Evolutionary conservation across 2,113 vertebrate species (phyloP), one percentile per base, ranked within the genome.

Genomic region (Thymallus thymallus): DNA sequence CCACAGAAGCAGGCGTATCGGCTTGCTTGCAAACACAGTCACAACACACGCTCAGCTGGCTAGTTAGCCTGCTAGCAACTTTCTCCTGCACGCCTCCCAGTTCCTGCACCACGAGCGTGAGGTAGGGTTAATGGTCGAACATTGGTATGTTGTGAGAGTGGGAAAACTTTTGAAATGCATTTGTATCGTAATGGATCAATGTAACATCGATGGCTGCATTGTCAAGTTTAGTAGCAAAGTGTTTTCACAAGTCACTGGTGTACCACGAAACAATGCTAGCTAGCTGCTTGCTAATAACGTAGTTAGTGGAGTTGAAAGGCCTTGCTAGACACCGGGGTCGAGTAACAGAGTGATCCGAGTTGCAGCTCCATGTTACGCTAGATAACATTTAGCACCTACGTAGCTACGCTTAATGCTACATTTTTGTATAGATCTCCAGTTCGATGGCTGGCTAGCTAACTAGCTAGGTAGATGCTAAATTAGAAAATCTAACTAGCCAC

Each of bases 11-110:
- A 5, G 23, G 13, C 62, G n/a, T 29, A 29, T 64, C 29, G 14
- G 23, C 14, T 51, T 64, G 23, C n/a, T 64, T 64, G 24, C 62
- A 26, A 29, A 67, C 30, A 66, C 9, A 26, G 12, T 24, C 10
- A 51, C 48, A 51, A 51, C 16, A 51, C 48, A 51, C 48, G 48
- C 18, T 51, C 13, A 13, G 48, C 26, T 67, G 56, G 72, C 62
- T 67, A 65, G 46, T n/a, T 56, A 51, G 72, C 48, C 18, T 66
- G 63, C 63, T 74, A 74, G 20, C 48, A 32, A 9, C 20, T 35
- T 64, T 51, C 10, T 64, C 24, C 29, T 13, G 24, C 29, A 29
- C 24, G 9, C 62, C 35, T 63, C 60, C 60, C 71, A 58, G 60
- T 46, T 67, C 45, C 73, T 69, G 66, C 73, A 48, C 23, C 4